phyloP scores from a whole-genome alignment of 1,140 invertebrate species.

The Penaeus indicus region DNA sequence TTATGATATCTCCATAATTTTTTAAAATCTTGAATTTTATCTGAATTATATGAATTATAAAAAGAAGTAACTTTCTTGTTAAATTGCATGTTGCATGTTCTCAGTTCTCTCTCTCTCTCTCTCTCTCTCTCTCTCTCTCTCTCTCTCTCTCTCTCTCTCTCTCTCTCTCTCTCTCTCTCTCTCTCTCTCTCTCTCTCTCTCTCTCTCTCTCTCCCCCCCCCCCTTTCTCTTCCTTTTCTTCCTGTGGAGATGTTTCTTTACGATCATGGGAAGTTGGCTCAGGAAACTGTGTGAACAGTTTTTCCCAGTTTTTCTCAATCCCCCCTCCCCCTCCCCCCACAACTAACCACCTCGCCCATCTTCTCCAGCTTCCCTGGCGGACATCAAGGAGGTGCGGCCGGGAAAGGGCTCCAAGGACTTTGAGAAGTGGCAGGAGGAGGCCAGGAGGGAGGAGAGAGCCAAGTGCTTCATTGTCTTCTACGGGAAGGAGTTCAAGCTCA shows the following conservation, averaged over 20 bases:
- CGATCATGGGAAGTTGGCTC: no score
- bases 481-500: constrained; percentile 92
- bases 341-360: not conserved
- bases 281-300: no score
- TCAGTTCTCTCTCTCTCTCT: constrained; percentile 20
- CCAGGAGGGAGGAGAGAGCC: constrained; percentile 81
- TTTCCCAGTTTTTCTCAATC: not conserved
- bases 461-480: constrained; percentile 93
- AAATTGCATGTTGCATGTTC: no score
- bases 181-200: constrained; percentile 45
- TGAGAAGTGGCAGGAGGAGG: constrained; percentile 91
- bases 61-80: no score
- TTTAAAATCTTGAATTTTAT: no score
- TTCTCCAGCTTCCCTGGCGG: constrained; percentile 78
- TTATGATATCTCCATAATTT: no score
- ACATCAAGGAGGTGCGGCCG: constrained; percentile 89
- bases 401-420: constrained; percentile 94
- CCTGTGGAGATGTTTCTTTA: no score
- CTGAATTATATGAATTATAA: no score
- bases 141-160: constrained; percentile 44
- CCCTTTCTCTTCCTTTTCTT: not conserved
- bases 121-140: constrained; percentile 40
- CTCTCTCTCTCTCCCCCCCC: constrained; percentile 32
- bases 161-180: constrained; percentile 39
- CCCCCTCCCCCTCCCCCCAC: not conserved